Percentiles rank a stretch among this genome's conserved stretches.
These are phyloP conservation scores for Brotula barbata DNA, from an alignment of 2,797 vertebrate species.

Conservation along the genomic window DNA sequence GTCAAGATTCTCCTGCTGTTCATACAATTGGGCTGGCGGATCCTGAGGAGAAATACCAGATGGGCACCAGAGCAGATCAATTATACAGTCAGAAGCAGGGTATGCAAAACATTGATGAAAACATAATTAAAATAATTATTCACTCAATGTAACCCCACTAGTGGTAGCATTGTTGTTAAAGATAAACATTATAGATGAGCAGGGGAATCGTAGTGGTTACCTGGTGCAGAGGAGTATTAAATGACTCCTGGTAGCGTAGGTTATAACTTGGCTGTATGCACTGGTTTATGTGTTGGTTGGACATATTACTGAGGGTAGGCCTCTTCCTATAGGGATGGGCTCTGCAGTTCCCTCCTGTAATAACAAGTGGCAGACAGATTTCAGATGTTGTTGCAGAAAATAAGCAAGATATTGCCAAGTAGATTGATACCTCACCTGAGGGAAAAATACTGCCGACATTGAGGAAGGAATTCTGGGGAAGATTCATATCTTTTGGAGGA, in stretches of 20 bases:
- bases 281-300: conserved; percentile 73
- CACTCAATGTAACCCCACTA: too few species aligned
- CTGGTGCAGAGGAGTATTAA: conserved; percentile 76
- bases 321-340: conserved; percentile 82
- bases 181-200: neutral
- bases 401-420: conserved; percentile 1
- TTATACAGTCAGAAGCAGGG: neutral
- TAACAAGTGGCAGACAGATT: neutral
- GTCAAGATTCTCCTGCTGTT: conserved; percentile 77
- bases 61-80: conserved; percentile 30
- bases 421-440: conserved; percentile 65
- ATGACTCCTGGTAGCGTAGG: conserved; percentile 81
- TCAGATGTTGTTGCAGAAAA: neutral
- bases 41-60: conserved; percentile 66
- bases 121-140: neutral
- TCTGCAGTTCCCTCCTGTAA: conserved; percentile 74
- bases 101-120: neutral
- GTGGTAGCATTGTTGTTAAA: too few species aligned
- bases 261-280: conserved; percentile 73
- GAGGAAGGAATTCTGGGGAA: conserved; percentile 82
- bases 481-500: conserved; percentile 83
- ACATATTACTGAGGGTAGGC: conserved; percentile 72
- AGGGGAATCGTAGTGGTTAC: conserved; percentile 38
- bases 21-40: conserved; percentile 72
- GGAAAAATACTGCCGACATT: conserved; percentile 78